Evolutionary conservation across 2,888 invertebrate species (phyloP).

Genomic region (Drosophila infuscata): DNA sequence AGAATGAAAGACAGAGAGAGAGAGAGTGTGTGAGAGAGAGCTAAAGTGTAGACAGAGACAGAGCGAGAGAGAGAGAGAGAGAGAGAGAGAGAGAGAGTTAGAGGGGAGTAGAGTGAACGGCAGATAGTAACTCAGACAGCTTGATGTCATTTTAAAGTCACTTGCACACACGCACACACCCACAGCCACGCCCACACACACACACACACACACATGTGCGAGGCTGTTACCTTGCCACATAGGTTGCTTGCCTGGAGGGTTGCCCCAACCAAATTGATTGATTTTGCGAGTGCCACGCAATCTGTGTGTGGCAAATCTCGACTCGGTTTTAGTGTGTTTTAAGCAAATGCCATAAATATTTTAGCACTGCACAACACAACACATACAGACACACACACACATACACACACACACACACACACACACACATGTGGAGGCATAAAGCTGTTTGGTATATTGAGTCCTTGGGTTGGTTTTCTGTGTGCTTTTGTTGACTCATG

Average conservation of each 20-base stretch:
- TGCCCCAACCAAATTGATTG: slow-evolving; percentile 40
- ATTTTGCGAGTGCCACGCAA: slow-evolving; percentile 23
- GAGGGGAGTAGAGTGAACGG: not conserved
- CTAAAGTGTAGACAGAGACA: not conserved
- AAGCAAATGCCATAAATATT: slow-evolving; percentile 64
- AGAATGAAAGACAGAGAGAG: not conserved
- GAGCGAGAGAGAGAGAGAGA: not conserved
- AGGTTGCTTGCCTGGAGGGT: too few species aligned
- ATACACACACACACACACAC: slow-evolving; percentile 20
- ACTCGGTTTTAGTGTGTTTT: slow-evolving; percentile 38
- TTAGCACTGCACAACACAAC: slow-evolving; percentile 41
- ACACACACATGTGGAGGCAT: not conserved
- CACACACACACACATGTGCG: not conserved
- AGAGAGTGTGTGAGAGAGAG: not conserved
- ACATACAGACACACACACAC: not conserved
- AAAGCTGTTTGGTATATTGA: slow-evolving; percentile 9
- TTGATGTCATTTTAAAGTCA: slow-evolving; percentile 73
- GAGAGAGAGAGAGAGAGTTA: not conserved
- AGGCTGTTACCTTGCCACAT: too few species aligned
- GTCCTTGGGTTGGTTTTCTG: slow-evolving; percentile 1
- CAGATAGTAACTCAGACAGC: slow-evolving; percentile 20
- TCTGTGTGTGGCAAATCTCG: slow-evolving; percentile 3
- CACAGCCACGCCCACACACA: not conserved
- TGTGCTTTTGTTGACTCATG: slow-evolving; percentile 49
- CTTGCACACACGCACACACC: slow-evolving; percentile 37